Conservation (phyloP, 2,888 invertebrate species). For the Molanna angustata region DNA sequence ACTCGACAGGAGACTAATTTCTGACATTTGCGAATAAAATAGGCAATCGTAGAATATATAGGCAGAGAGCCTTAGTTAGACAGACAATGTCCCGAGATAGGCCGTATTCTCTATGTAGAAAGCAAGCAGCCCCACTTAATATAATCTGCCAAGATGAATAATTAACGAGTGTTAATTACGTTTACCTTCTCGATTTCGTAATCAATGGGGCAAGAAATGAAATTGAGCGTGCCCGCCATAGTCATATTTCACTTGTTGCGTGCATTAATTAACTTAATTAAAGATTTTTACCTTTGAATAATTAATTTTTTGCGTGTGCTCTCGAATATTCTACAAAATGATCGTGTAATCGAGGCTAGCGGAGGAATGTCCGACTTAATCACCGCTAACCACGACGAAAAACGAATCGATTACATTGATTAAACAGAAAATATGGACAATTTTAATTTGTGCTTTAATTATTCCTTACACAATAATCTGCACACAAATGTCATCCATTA, state of each 20-base stretch:
- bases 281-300: slow-evolving; percentile 32
- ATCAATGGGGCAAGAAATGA: slow-evolving; percentile 30
- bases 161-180: slow-evolving; percentile 24
- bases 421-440: too few species aligned
- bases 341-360: slow-evolving; percentile 22
- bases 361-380: slow-evolving; percentile 8
- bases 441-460: too few species aligned
- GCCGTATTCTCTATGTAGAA: too few species aligned
- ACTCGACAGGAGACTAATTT: too few species aligned
- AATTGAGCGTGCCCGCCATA: slow-evolving; percentile 17
- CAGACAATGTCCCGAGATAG: too few species aligned
- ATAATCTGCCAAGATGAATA: slow-evolving; percentile 20
- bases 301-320: slow-evolving; percentile 30
- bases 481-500: too few species aligned
- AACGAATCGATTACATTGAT: too few species aligned
- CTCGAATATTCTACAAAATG: slow-evolving; percentile 23
- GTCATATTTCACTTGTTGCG: slow-evolving; percentile 32
- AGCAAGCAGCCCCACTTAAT: slow-evolving; percentile 9
- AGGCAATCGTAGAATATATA: too few species aligned
- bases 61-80: too few species aligned
- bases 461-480: too few species aligned
- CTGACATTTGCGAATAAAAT: too few species aligned
- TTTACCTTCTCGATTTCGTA: slow-evolving; percentile 30
- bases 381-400: slow-evolving; percentile 9
- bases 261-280: slow-evolving; percentile 31